Conservation (phyloP, 2,113 vertebrate genomes). For the Ovis canadensis region DNA sequence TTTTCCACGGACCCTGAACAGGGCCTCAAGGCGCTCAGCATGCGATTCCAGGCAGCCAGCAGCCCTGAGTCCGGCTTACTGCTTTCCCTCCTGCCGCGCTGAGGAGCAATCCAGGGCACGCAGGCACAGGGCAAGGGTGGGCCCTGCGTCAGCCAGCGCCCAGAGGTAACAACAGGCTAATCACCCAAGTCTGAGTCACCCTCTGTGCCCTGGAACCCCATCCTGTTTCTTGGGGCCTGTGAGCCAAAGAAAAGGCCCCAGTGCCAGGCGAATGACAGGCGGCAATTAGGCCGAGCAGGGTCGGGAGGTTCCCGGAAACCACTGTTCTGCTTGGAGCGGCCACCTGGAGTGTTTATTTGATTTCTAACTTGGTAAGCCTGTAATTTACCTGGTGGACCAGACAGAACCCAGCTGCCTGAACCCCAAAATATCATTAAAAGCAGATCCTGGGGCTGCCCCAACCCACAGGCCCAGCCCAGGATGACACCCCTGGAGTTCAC, state of each 20-base stretch:
- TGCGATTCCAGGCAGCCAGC: not conserved
- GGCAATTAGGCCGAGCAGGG: not conserved
- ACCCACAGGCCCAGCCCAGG: not conserved
- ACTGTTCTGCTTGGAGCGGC: slow-evolving; percentile 26
- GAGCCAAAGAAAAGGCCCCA: not conserved
- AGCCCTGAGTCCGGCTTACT: not conserved
- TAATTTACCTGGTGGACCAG: slow-evolving; percentile 62
- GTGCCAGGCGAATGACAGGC: not conserved
- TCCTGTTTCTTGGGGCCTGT: not conserved
- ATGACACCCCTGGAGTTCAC: not conserved
- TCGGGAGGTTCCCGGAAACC: slow-evolving; percentile 36
- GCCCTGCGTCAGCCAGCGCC: not conserved
- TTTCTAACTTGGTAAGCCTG: slow-evolving; percentile 51
- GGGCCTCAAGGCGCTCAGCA: not conserved
- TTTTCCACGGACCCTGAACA: not conserved
- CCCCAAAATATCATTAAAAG: slow-evolving; percentile 46
- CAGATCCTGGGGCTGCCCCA: not conserved
- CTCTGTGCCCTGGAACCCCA: not conserved
- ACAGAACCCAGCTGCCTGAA: not conserved
- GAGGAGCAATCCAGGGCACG: not conserved
- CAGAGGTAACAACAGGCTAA: not conserved
- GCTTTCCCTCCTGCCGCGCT: not conserved
- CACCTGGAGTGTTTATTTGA: slow-evolving; percentile 51
- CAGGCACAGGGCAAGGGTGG: not conserved
- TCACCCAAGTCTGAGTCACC: not conserved